Base-by-base conservation (phyloP, 2,888 invertebrate species). In the Coelogynopora nodosa region DNA sequence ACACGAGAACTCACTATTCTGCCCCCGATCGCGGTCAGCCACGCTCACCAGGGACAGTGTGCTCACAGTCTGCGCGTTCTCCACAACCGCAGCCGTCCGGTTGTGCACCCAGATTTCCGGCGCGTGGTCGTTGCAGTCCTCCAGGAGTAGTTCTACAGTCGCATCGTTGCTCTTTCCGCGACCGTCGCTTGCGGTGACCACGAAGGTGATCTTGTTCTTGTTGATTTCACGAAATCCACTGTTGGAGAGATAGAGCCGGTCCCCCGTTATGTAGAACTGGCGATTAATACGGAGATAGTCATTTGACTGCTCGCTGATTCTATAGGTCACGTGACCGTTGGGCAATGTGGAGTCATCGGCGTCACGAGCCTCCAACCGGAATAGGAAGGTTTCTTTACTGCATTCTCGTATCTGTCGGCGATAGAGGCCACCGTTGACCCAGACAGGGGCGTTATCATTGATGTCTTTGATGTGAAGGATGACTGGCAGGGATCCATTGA, bases 391-490 rank as follows among this genome's bases (percentile, higher is more conserved):
- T 0, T 85, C 85, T 0, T 67, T 67, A 13, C 28, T 67, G 67
- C 85, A 85, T 28, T 85, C 85, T 10, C 29, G 67, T 23, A 85
- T 85, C 26, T 85, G 28, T 29, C 49, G 30, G 28, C 85, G 85
- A 67, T 85, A 85, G 26, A 67, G 85, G 1, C 67, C 27, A 0
- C 85, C 85, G 67, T 67, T 30, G 2, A n/a, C 18, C 85, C 85
- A 85, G 27, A 67, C 29, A 1, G 85, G 85, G 27, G 85, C 49
- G 85, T 85, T 85, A 23, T 90, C 90, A 80, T 90, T 89, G 28
- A 86, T 86, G 83, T 89, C 88, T 0, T 89, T 67, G 0, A 90
- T 87, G 28, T 88, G 87, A 5, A 90, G 18, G 0, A 85, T 87
- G 23, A 89, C n/a, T 18, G 87, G 82, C 0, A 86, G 31, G 0